A percentile compares a stretch with the other conserved stretches of the same genome.
These are phyloP conservation scores for Rattus rattus DNA, from an alignment of 2,113 vertebrate species.

Conservation along the genomic window DNA sequence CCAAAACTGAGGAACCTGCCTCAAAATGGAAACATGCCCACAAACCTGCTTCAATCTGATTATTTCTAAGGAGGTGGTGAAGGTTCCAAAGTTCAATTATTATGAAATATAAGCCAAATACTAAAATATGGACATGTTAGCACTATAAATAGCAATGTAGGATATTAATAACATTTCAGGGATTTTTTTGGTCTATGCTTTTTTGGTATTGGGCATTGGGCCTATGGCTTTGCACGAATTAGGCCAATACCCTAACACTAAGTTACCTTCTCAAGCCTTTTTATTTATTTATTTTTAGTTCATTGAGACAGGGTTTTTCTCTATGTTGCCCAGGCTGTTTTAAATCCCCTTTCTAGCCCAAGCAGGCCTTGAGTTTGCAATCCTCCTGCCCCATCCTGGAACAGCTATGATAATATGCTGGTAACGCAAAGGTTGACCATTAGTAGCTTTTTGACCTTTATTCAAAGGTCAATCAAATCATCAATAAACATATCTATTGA, in stretches of 20 bases:
- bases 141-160: neutral
- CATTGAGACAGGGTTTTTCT: neutral
- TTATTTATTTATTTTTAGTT: neutral
- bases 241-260: neutral
- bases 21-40: neutral
- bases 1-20: neutral
- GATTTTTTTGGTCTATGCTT: neutral
- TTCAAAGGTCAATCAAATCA: conserved; percentile 24
- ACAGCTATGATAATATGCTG: neutral
- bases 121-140: neutral
- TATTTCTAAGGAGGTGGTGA: neutral
- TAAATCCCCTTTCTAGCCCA: neutral
- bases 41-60: neutral
- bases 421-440: neutral
- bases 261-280: neutral
- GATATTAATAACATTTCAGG: neutral
- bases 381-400: neutral
- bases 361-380: neutral
- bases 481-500: neutral
- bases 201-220: neutral
- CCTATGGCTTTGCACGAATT: too few species aligned
- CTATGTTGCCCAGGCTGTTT: neutral
- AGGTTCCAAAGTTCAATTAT: neutral
- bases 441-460: neutral
- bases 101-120: neutral